Evolutionary conservation across 1,140 invertebrate genomes (phyloP).

Genomic region (Drosophila lacertosa): DNA sequence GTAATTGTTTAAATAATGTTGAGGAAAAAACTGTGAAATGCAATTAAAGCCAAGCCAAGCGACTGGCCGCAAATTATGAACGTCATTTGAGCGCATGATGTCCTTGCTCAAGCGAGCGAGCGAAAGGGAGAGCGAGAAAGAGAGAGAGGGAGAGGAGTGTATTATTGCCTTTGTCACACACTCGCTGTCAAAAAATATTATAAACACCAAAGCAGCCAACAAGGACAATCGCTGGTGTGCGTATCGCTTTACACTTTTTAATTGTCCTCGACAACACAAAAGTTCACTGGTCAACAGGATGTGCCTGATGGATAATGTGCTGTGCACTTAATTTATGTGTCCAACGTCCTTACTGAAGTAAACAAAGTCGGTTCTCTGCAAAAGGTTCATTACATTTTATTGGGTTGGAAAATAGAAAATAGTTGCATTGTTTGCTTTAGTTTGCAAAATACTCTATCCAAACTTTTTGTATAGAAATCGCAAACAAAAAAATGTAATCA

Average conservation of each 20-base stretch:
- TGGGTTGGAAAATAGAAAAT: neutral
- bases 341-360: neutral
- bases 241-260: slow-evolving; percentile 71
- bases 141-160: neutral
- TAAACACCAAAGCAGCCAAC: slow-evolving; percentile 32
- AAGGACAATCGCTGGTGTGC: slow-evolving; percentile 21
- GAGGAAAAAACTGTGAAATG: slow-evolving; percentile 45
- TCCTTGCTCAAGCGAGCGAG: no score
- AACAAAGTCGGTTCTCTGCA: neutral
- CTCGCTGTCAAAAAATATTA: slow-evolving; percentile 57
- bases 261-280: slow-evolving; percentile 58
- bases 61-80: slow-evolving; percentile 52
- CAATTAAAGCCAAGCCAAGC: slow-evolving; percentile 61
- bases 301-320: slow-evolving; percentile 24
- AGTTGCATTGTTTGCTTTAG: no score
- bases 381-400: neutral
- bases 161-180: slow-evolving; percentile 41
- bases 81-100: slow-evolving; percentile 46
- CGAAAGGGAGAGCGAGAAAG: neutral
- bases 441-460: no score
- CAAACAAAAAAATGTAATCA: no score
- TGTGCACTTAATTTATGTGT: slow-evolving; percentile 18
- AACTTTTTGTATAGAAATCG: no score
- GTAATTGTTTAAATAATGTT: slow-evolving; percentile 77
- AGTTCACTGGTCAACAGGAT: slow-evolving; percentile 30